These are phyloP conservation scores for Microctonus brassicae DNA, from an alignment of 2,888 invertebrate genomes.

Conservation along the genomic window DNA sequence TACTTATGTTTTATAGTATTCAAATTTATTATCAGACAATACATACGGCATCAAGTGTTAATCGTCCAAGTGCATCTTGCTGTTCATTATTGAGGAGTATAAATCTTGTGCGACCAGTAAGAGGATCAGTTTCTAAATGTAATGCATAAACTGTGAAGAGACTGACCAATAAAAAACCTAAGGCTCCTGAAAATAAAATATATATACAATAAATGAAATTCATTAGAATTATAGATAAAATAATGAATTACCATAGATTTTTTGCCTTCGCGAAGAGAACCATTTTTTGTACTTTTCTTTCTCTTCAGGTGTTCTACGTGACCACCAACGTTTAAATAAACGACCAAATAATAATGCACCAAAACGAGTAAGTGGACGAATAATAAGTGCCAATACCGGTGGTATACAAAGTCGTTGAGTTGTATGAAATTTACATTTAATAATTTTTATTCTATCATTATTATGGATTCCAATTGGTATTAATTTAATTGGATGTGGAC, in stretches of 20 bases:
- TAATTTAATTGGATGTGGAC: neutral
- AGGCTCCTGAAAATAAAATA: slow-evolving; percentile 48
- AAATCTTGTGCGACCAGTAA: slow-evolving; percentile 72
- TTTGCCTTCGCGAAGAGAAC: slow-evolving; percentile 43
- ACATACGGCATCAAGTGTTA: slow-evolving; percentile 62
- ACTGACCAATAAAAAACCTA: slow-evolving; percentile 47
- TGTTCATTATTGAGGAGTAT: slow-evolving; percentile 71
- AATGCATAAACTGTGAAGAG: slow-evolving; percentile 58
- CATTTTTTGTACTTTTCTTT: slow-evolving; percentile 53
- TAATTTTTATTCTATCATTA: slow-evolving; percentile 17
- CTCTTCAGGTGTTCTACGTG: slow-evolving; percentile 61
- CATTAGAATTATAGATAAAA: neutral
- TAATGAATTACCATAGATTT: slow-evolving; percentile 27
- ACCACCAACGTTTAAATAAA: slow-evolving; percentile 69
- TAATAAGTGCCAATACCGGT: slow-evolving; percentile 57
- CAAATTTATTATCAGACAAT: too few species aligned
- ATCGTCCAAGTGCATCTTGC: slow-evolving; percentile 63
- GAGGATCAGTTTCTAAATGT: slow-evolving; percentile 71
- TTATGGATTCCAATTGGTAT: slow-evolving; percentile 2
- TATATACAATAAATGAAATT: neutral
- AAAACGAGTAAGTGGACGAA: slow-evolving; percentile 59
- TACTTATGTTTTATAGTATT: neutral
- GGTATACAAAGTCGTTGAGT: slow-evolving; percentile 54
- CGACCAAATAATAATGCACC: slow-evolving; percentile 65
- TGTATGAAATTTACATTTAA: slow-evolving; percentile 53